These are phyloP conservation scores for Plemyria rubiginata DNA, from an alignment of 2,888 invertebrate genomes.

Conservation along the genomic window DNA sequence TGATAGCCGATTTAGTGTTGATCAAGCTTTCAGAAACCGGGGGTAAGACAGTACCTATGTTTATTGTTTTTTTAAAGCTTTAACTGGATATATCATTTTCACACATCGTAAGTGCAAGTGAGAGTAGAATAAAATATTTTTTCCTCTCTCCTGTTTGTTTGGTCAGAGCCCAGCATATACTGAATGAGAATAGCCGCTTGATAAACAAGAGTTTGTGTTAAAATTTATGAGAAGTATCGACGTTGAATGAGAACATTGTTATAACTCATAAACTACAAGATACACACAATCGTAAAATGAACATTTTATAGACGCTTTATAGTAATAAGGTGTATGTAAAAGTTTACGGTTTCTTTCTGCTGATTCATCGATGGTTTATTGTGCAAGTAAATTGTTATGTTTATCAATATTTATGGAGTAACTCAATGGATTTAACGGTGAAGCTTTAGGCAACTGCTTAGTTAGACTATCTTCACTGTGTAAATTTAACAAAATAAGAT, in stretches of 20 bases:
- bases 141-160: not conserved
- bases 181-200: constrained; percentile 67
- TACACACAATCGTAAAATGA: constrained; percentile 37
- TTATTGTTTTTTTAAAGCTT: too few relatives aligned
- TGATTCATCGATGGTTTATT: constrained; percentile 29
- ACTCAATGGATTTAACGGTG: constrained; percentile 1
- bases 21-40: too few relatives aligned
- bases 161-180: not conserved
- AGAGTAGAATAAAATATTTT: too few relatives aligned
- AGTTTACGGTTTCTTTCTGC: constrained; percentile 46
- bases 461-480: not conserved
- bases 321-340: constrained; percentile 37
- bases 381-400: constrained; percentile 16
- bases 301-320: constrained; percentile 57
- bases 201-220: constrained; percentile 62
- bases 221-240: constrained; percentile 71
- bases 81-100: too few relatives aligned
- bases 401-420: constrained; percentile 20
- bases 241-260: constrained; percentile 75
- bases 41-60: too few relatives aligned
- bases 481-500: too few relatives aligned
- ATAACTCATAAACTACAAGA: constrained; percentile 47
- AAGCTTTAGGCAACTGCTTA: not conserved
- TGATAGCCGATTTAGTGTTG: too few relatives aligned
- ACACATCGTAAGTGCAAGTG: too few relatives aligned